phyloP scores from a whole-genome alignment of 1,140 invertebrate genomes.

The Drosophila yakuba region DNA sequence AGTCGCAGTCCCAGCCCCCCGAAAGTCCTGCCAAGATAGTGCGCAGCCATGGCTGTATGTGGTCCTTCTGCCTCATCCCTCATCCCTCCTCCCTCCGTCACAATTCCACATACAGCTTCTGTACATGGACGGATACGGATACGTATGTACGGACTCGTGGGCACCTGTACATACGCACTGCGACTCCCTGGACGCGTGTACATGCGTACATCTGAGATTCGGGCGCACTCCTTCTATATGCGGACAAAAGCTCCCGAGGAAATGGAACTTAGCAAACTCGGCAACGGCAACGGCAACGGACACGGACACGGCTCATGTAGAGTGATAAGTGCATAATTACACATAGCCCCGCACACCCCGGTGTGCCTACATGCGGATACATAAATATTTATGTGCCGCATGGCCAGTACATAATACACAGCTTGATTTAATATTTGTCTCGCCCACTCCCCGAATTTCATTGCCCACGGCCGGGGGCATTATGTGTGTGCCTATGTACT shows the following conservation, averaged over 20 bases:
- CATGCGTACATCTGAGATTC: slow-evolving; percentile 56
- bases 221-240: slow-evolving; percentile 47
- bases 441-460: slow-evolving; percentile 46
- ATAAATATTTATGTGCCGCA: slow-evolving; percentile 35
- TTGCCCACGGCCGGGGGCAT: slow-evolving; percentile 47
- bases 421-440: slow-evolving; percentile 69
- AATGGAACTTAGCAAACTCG: slow-evolving; percentile 64
- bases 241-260: slow-evolving; percentile 69
- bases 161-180: slow-evolving; percentile 57
- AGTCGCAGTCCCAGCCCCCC: slow-evolving; percentile 7
- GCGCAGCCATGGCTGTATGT: slow-evolving; percentile 42
- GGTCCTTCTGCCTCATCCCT: slow-evolving; percentile 8
- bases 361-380: slow-evolving; percentile 28
- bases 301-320: slow-evolving; percentile 33
- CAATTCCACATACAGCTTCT: slow-evolving; percentile 50
- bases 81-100: slow-evolving; percentile 6
- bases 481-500: slow-evolving; percentile 48
- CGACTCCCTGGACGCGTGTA: slow-evolving; percentile 51
- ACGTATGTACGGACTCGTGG: slow-evolving; percentile 22
- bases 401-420: slow-evolving; percentile 38
- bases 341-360: slow-evolving; percentile 29
- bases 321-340: slow-evolving; percentile 53
- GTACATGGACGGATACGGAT: slow-evolving; percentile 42
- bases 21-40: slow-evolving; percentile 69
- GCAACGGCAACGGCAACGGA: slow-evolving; percentile 25